A percentile compares a stretch with the other conserved stretches of the same genome.
Evolutionary conservation across 1,140 invertebrate species (phyloP).

Genomic region (Alviniconcha marisindica): DNA sequence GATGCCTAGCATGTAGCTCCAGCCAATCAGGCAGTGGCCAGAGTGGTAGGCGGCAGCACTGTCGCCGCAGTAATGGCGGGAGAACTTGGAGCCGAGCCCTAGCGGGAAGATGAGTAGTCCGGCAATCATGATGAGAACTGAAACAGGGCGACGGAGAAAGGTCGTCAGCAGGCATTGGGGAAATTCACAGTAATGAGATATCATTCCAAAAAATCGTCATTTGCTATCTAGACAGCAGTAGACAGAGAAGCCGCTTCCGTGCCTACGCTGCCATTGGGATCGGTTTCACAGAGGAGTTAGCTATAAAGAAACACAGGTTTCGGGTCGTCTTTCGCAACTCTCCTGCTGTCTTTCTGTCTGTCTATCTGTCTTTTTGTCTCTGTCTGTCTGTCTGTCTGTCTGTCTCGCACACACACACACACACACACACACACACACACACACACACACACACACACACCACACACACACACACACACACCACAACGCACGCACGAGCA

Average conservation of each 20-base stretch:
- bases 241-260: neutral
- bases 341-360: neutral
- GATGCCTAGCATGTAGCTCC: slow-evolving; percentile 76
- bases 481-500: too few relatives aligned
- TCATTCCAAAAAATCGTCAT: neutral
- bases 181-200: neutral
- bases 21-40: slow-evolving; percentile 74
- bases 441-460: too few relatives aligned
- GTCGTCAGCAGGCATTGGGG: neutral
- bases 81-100: slow-evolving; percentile 73
- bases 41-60: slow-evolving; percentile 62
- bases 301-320: too few relatives aligned
- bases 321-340: neutral
- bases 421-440: neutral
- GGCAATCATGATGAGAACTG: slow-evolving; percentile 62
- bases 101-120: slow-evolving; percentile 75
- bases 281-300: too few relatives aligned
- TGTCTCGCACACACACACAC: neutral
- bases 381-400: neutral
- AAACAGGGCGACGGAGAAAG: slow-evolving; percentile 43
- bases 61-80: slow-evolving; percentile 70
- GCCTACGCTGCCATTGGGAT: neutral
- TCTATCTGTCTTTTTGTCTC: neutral
- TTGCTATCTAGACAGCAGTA: neutral
- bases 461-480: too few relatives aligned